A percentile compares a stretch with the other conserved stretches of the same genome.
Evolutionary conservation across 2,888 invertebrate genomes (phyloP).

Genomic region (Apotomis capreana): DNA sequence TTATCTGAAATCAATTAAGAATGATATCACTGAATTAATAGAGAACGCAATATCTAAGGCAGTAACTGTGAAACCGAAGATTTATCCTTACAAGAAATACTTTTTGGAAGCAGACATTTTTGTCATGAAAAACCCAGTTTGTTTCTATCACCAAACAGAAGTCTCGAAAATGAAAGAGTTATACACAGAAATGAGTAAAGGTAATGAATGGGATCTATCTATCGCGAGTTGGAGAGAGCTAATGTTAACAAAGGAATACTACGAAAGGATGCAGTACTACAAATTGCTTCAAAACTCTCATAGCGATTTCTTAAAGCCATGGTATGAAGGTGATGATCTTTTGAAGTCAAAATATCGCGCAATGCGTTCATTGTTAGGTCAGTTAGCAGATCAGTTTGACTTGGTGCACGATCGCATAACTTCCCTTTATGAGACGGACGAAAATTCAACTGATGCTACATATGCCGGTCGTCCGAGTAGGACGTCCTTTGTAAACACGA

Average conservation of each 20-base stretch:
- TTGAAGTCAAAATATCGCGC: constrained; percentile 62
- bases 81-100: constrained; percentile 68
- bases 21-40: constrained; percentile 55
- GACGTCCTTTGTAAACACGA: not conserved
- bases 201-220: constrained; percentile 66
- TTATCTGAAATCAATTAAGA: constrained; percentile 54
- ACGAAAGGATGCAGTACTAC: constrained; percentile 70
- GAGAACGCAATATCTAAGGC: constrained; percentile 56
- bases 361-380: constrained; percentile 58
- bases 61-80: constrained; percentile 56
- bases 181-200: constrained; percentile 62
- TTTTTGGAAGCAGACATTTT: constrained; percentile 73
- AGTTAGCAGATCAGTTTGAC: constrained; percentile 66
- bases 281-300: constrained; percentile 61
- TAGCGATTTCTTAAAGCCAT: constrained; percentile 64
- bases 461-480: constrained; percentile 1
- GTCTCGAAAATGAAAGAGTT: constrained; percentile 63
- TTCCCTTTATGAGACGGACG: constrained; percentile 38
- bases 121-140: constrained; percentile 73
- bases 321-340: constrained; percentile 66
- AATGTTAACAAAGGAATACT: constrained; percentile 69
- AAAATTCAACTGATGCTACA: not conserved
- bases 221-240: constrained; percentile 65
- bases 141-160: constrained; percentile 75
- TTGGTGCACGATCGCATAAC: constrained; percentile 55